These are phyloP conservation scores for Ceyx cyanopectus DNA, from an alignment of 2,113 vertebrate species.

Conservation along the genomic window DNA sequence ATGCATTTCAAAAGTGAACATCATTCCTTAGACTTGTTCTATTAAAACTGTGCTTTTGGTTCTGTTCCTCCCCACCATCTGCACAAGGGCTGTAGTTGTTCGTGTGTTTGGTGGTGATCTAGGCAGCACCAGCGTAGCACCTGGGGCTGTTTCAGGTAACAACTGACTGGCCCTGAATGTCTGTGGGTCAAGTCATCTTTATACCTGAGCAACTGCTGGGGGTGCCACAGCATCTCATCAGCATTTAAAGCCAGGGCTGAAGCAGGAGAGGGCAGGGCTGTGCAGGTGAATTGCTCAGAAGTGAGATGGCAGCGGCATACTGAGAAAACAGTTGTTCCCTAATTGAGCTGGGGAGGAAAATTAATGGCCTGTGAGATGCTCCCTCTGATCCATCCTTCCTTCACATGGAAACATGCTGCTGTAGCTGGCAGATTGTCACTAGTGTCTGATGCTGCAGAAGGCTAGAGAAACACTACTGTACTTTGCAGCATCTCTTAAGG, in stretches of 20 bases:
- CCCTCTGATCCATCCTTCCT: neutral
- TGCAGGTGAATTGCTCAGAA: neutral
- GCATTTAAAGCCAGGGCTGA: neutral
- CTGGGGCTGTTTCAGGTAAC: neutral
- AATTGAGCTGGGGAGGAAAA: constrained; percentile 4
- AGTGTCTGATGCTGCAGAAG: neutral
- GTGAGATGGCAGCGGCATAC: neutral
- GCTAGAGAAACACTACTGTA: neutral
- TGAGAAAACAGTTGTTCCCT: constrained; percentile 1
- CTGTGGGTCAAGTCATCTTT: neutral
- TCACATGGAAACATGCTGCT: neutral
- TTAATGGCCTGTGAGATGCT: neutral
- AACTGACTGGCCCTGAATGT: neutral
- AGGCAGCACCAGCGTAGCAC: neutral
- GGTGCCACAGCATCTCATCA: neutral
- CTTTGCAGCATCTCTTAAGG: neutral
- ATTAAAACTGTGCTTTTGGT: neutral
- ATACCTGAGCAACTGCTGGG: neutral
- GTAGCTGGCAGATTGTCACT: neutral
- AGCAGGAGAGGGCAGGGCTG: neutral
- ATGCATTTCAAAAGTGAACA: neutral
- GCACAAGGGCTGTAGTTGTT: neutral
- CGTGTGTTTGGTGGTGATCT: neutral
- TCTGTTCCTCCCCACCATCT: neutral
- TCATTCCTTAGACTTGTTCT: neutral